phyloP scores from a whole-genome alignment of 2,888 invertebrate genomes.

The Vesta saturnalis region DNA sequence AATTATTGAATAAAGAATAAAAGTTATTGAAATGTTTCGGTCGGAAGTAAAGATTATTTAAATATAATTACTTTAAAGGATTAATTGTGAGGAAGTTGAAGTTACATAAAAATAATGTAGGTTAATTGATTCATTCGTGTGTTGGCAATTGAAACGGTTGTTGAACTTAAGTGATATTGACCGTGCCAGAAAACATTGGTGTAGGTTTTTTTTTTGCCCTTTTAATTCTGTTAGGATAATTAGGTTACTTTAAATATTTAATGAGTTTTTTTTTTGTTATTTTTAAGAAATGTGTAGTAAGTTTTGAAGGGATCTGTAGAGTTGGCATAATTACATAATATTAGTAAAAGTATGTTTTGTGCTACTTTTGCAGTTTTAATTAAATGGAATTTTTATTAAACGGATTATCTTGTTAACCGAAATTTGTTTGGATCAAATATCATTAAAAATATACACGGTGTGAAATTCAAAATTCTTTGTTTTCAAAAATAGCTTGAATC shows the following conservation, averaged over 20 bases:
- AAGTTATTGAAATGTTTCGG: neutral
- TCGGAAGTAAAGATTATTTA: neutral
- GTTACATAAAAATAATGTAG: conserved; percentile 1
- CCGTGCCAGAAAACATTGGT: conserved; percentile 13
- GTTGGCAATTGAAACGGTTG: conserved; percentile 15
- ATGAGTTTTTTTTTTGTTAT: neutral
- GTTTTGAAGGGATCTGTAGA: too few species aligned
- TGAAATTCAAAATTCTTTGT: too few species aligned
- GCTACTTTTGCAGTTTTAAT: too few species aligned
- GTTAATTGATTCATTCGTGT: conserved; percentile 14
- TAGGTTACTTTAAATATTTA: neutral
- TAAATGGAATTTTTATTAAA: too few species aligned
- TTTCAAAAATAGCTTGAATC: too few species aligned
- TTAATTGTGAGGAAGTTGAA: neutral
- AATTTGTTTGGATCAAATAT: too few species aligned
- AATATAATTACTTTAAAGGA: neutral
- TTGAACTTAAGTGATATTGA: conserved; percentile 12
- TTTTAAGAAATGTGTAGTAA: neutral
- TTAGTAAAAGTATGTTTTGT: too few species aligned
- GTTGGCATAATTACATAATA: too few species aligned
- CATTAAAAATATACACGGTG: too few species aligned
- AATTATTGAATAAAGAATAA: neutral
- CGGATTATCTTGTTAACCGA: too few species aligned
- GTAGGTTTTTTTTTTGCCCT: neutral
- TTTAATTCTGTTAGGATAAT: neutral